Percentiles rank a stretch among this genome's conserved stretches.
phyloP scores from a whole-genome alignment of 2,888 invertebrate species.

The Tortricodes alternella region DNA sequence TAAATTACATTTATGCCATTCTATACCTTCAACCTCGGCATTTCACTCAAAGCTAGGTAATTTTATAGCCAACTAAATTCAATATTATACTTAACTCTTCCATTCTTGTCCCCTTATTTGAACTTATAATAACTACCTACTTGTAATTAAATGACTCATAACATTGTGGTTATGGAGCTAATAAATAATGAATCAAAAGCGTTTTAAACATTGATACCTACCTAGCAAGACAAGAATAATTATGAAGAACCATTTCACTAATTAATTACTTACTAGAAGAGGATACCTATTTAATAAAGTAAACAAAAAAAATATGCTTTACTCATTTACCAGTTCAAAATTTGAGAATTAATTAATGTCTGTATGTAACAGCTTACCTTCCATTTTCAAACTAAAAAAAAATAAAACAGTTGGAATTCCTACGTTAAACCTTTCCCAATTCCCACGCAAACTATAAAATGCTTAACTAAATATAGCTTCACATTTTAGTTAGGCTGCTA shows the following conservation, averaged over 20 bases:
- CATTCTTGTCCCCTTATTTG: too few relatives aligned
- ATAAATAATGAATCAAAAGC: too few relatives aligned
- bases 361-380: neutral
- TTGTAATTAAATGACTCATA: too few relatives aligned
- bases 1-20: too few relatives aligned
- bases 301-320: too few relatives aligned
- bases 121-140: too few relatives aligned
- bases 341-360: neutral
- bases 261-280: neutral
- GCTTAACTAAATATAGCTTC: constrained; percentile 18
- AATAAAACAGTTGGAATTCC: neutral
- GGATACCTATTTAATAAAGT: neutral
- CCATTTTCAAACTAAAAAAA: neutral
- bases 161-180: too few relatives aligned
- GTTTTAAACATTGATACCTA: neutral
- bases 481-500: constrained; percentile 43
- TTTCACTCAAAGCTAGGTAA: too few relatives aligned
- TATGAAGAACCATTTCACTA: neutral
- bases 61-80: too few relatives aligned
- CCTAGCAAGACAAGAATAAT: neutral
- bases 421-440: neutral
- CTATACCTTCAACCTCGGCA: too few relatives aligned
- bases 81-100: too few relatives aligned
- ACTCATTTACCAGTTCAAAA: too few relatives aligned
- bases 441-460: constrained; percentile 22